A percentile compares a stretch with the other conserved stretches of the same genome.
Conservation (phyloP, 2,888 invertebrate species). For the Scaeva pyrastri region DNA sequence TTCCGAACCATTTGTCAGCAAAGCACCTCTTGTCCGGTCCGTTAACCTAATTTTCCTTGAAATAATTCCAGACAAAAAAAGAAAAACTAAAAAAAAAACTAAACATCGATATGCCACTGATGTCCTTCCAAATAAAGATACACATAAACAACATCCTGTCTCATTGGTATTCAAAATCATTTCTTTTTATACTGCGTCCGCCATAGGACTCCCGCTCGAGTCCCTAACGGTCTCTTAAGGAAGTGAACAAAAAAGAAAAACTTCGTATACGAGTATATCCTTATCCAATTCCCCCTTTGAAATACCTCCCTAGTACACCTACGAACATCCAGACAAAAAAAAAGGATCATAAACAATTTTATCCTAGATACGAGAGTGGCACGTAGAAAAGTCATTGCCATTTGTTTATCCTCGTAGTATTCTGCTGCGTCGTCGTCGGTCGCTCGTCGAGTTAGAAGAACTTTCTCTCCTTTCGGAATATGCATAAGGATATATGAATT, state of each 20-base stretch:
- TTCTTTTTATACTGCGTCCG: constrained; percentile 20
- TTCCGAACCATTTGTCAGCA: constrained; percentile 55
- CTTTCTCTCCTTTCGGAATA: constrained; percentile 71
- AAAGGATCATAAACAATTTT: constrained; percentile 44
- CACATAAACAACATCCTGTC: constrained; percentile 53
- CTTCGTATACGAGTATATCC: constrained; percentile 2
- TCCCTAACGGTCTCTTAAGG: constrained; percentile 38
- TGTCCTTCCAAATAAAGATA: constrained; percentile 36
- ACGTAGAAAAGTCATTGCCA: constrained; percentile 56
- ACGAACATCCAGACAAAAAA: constrained; percentile 18
- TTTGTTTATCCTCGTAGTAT: constrained; percentile 61
- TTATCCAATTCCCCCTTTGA: neutral
- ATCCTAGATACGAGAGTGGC: constrained; percentile 27
- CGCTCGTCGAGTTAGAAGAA: constrained; percentile 14
- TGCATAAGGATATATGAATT: too few relatives aligned
- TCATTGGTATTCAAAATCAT: constrained; percentile 74
- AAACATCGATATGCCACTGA: constrained; percentile 52
- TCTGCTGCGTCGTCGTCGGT: constrained; percentile 16
- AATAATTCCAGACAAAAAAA: constrained; percentile 19
- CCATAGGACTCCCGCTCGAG: too few relatives aligned
- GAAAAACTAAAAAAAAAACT: too few relatives aligned
- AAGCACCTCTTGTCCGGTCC: constrained; percentile 40
- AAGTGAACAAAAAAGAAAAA: neutral
- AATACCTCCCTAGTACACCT: neutral
- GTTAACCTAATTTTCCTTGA: constrained; percentile 59